Evolutionary conservation across 64 coral and sea anemone species (phyloP), one percentile per base, ranked within the genome.

Genomic region (Pachyseris speciosa): DNA sequence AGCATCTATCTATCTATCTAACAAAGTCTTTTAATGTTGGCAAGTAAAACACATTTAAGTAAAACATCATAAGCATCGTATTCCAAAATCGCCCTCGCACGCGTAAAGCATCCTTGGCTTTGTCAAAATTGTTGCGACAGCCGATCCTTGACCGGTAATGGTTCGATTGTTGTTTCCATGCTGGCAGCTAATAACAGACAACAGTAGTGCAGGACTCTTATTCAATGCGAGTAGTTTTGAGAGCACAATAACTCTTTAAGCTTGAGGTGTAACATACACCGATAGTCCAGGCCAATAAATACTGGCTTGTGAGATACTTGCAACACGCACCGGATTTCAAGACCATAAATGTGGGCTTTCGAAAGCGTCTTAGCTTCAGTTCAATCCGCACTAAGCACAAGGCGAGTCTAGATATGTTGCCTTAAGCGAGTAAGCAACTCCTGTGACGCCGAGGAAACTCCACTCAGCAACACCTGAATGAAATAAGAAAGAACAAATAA

Each of bases 321-420:
- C 43, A 42, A 74, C 33, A 27, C n/a, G 43, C 29, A 39, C 70
- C 0, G 11, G 70, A 74, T 34, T 17, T 38, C 1, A 40, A 37
- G 69, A 15, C 40, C 15, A 32, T 37, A 73, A 32, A 3, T 40
- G 69, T n/a, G n/a, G n/a, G n/a, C n/a, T n/a, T n/a, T n/a, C 69
- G 28, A 73, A 73, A 73, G 69, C 69, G 69, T 73, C 30, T 73
- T 49, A 73, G 69, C 69, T 73, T 73, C 69, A 73, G 69, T 73
- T 19, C 69, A 22, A 31, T 73, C 69, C 69, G 69, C 69, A 73
- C 30, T 73, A 73, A 2, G 32, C 69, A 73, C 69, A 73, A 73
- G 69, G 3, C 69, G 69, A 73, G 69, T 73, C 69, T 73, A 49
- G 47, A 49, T 49, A 49, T 49, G 47, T 49, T 49, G 47, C 7